Percentiles rank a stretch among this genome's conserved stretches.
These are phyloP conservation scores for Deroplatys truncata DNA, from an alignment of 2,888 invertebrate species.

Conservation along the genomic window DNA sequence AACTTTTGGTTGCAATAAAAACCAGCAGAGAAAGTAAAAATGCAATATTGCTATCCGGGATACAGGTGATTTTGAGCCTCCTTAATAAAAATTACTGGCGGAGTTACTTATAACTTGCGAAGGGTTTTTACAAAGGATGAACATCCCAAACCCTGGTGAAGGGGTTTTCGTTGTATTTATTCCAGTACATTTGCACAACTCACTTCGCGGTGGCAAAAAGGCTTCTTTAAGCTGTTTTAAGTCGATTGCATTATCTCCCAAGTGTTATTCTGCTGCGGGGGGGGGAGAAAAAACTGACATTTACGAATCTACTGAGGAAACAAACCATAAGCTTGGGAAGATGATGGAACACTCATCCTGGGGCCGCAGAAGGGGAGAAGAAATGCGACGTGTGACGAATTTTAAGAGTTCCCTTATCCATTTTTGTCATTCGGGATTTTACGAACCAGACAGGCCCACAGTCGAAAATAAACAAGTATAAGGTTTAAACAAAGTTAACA, in stretches of 20 bases:
- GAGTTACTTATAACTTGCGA: too few relatives aligned
- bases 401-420: not conserved
- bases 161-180: not conserved
- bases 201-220: not conserved
- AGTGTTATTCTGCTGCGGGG: not conserved
- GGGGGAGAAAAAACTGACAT: not conserved
- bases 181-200: not conserved
- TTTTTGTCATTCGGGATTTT: not conserved
- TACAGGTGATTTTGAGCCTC: too few relatives aligned
- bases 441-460: not conserved
- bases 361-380: not conserved
- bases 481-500: not conserved
- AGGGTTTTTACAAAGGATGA: not conserved
- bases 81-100: too few relatives aligned
- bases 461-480: not conserved
- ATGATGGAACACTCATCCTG: not conserved
- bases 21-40: too few relatives aligned
- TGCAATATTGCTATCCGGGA: too few relatives aligned
- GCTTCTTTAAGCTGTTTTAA: not conserved
- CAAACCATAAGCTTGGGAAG: not conserved
- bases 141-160: not conserved
- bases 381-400: not conserved
- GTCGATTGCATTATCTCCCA: not conserved
- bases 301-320: not conserved
- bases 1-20: too few relatives aligned